Evolutionary conservation across 1,140 invertebrate genomes (phyloP), one percentile per base, ranked within the genome.

Genomic region (Prorops nasuta): DNA sequence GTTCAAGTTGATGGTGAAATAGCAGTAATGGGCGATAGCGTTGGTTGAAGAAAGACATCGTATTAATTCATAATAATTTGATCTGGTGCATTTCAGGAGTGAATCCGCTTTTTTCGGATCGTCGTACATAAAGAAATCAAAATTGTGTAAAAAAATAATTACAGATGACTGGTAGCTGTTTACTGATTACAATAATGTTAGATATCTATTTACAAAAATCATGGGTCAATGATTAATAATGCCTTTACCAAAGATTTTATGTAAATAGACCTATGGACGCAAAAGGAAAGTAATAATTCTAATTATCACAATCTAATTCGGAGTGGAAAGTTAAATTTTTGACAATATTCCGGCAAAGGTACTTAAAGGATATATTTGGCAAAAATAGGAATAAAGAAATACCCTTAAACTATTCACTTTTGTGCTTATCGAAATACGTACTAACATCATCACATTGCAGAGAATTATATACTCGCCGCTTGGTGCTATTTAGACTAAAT

Each of bases 161-260:
- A 66, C 64, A 60, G 63, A 63, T 61, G 62, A 63, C 59, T 62
- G 53, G 45, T 60, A 63, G 60, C 58, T 69, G 58, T 61, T 63
- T 63, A 59, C 45, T 42, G 40, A 31, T 43, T 44, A 49, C 34
- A 55, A 56, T 49, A 55, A 59, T 59, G 42, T 60, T 60, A 66
- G 44, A 58, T 51, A 58, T 40, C 40, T 61, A 60, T 64, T 64
- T 62, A 63, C 55, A 54, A 47, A 69, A 28, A 56, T 46, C 48
- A 46, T 62, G 49, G 50, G 57, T 66, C 50, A 56, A 60, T 57
- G 62, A 60, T 57, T 60, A 64, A 67, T 58, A 48, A 63, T 51
- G 51, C 52, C 53, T 63, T 73, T 59, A 51, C 65, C 65, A 71
- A 71, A 69, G 65, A 70, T 70, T 72, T 72, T 66, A 68, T 71